Evolutionary conservation across 2,888 invertebrate genomes (phyloP).

Genomic region (Coenonympha arcania): DNA sequence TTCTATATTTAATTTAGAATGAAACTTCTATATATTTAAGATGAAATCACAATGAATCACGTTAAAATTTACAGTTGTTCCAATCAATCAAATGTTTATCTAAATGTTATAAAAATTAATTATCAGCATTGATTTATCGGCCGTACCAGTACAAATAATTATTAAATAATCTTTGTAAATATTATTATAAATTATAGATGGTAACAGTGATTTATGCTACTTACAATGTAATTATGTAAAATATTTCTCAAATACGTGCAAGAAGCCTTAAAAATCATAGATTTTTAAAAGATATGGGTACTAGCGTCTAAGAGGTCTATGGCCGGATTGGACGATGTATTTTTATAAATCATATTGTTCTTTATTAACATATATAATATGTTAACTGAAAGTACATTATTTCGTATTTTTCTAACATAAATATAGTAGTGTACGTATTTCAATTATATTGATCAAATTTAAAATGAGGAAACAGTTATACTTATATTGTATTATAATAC

Average conservation of each 20-base stretch:
- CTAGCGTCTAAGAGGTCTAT: slow-evolving; percentile 61
- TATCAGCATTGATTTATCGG: slow-evolving; percentile 56
- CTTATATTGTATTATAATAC: slow-evolving; percentile 37
- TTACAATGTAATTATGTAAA: slow-evolving; percentile 67
- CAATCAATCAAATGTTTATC: slow-evolving; percentile 49
- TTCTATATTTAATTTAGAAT: too few relatives aligned
- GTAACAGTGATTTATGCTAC: slow-evolving; percentile 64
- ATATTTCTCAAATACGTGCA: slow-evolving; percentile 66
- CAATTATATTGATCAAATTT: slow-evolving; percentile 58
- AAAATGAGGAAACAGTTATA: slow-evolving; percentile 56
- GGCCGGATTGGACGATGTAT: slow-evolving; percentile 65
- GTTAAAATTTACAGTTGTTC: slow-evolving; percentile 51
- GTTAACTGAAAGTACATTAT: slow-evolving; percentile 72
- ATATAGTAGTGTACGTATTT: slow-evolving; percentile 60
- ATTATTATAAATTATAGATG: slow-evolving; percentile 45
- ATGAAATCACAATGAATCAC: slow-evolving; percentile 38
- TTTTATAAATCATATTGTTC: slow-evolving; percentile 73
- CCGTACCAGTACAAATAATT: slow-evolving; percentile 67
- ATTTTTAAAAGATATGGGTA: slow-evolving; percentile 69
- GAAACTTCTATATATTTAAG: slow-evolving; percentile 32
- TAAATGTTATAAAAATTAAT: slow-evolving; percentile 48
- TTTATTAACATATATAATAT: slow-evolving; percentile 74
- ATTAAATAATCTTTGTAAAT: slow-evolving; percentile 60
- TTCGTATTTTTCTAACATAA: slow-evolving; percentile 73
- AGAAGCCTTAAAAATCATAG: slow-evolving; percentile 73